Conservation (phyloP, 2,113 vertebrate genomes). For the Oncorhynchus gorbuscha region DNA sequence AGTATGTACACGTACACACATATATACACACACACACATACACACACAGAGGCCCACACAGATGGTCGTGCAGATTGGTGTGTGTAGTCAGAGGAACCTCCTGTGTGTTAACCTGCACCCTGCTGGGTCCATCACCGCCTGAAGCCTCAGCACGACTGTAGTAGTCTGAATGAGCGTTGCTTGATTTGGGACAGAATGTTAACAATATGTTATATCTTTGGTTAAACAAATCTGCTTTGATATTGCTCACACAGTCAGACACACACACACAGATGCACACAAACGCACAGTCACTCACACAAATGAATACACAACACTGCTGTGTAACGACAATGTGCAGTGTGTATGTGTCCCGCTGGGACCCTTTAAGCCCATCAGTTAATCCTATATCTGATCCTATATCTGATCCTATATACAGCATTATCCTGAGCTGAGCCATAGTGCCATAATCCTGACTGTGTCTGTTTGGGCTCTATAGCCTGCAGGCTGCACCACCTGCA, state of each 20-base stretch:
- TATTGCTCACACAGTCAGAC: neutral
- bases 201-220: neutral
- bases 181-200: neutral
- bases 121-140: neutral
- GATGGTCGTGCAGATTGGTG: slow-evolving; percentile 23
- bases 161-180: neutral
- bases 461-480: neutral
- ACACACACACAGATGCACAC: neutral
- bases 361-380: neutral
- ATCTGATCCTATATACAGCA: neutral
- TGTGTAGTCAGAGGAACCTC: slow-evolving; percentile 21
- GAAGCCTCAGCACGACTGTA: neutral
- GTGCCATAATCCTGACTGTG: neutral
- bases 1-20: too few relatives aligned
- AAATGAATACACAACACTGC: neutral
- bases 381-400: neutral
- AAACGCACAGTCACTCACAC: neutral
- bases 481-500: neutral
- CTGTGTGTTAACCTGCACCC: neutral
- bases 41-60: slow-evolving; percentile 8
- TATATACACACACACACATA: too few relatives aligned
- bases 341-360: neutral
- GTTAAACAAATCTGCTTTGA: neutral
- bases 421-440: neutral
- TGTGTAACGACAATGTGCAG: neutral